Conservation (phyloP, 2,113 vertebrate genomes). For the Orthonyx spaldingii region DNA sequence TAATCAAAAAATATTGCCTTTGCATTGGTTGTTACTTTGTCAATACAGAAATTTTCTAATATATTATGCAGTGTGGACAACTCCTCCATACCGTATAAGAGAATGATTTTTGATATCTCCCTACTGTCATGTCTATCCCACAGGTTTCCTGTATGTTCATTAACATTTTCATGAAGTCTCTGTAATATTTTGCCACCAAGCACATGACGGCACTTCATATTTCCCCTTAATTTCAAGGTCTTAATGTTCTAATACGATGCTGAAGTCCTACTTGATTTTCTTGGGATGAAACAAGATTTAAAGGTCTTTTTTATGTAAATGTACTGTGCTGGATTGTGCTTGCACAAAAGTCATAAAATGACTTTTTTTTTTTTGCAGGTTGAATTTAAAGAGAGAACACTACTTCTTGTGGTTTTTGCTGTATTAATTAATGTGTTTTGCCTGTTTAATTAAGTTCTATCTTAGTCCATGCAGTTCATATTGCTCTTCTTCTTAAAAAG, state of each 20-base stretch:
- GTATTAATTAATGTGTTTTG: too few relatives aligned
- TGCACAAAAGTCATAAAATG: neutral
- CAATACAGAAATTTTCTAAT: neutral
- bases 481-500: neutral
- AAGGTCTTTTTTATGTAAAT: neutral
- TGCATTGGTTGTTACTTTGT: neutral
- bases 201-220: neutral
- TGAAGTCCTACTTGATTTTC: neutral
- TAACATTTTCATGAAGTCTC: neutral
- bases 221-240: neutral
- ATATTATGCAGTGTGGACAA: neutral
- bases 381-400: neutral
- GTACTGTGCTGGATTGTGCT: neutral
- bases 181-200: neutral
- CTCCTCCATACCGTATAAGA: neutral
- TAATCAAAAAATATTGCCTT: neutral
- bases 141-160: neutral
- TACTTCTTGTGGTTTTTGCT: neutral
- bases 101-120: neutral
- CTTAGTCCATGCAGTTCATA: neutral
- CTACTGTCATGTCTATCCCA: neutral
- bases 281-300: neutral
- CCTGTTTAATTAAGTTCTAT: neutral
- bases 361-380: neutral
- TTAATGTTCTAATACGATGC: neutral